phyloP scores from a whole-genome alignment of 2,888 invertebrate species.

The Cyclophora albipunctata region DNA sequence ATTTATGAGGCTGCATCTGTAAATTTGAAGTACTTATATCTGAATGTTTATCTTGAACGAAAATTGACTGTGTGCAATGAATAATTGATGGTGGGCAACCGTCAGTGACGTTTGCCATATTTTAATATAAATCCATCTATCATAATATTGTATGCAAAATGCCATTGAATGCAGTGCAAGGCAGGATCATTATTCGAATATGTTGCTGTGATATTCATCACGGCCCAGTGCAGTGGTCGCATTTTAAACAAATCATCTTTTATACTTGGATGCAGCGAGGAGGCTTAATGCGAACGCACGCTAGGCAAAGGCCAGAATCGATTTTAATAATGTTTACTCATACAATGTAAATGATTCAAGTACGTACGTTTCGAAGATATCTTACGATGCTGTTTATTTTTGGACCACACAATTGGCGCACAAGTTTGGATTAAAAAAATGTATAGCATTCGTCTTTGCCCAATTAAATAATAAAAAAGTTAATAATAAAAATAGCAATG shows the following conservation, averaged over 20 bases:
- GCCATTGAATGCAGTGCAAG: conserved; percentile 73
- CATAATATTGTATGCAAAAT: conserved; percentile 76
- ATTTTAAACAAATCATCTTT: conserved; percentile 75
- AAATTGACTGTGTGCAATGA: conserved; percentile 72
- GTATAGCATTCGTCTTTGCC: too few relatives aligned
- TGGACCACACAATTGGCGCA: too few relatives aligned
- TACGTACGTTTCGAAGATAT: too few relatives aligned
- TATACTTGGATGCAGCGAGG: conserved; percentile 16
- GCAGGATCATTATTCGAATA: conserved; percentile 73
- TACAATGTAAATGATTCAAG: too few relatives aligned
- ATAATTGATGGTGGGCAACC: conserved; percentile 72
- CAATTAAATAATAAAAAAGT: too few relatives aligned
- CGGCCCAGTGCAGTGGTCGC: conserved; percentile 45
- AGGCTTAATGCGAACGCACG: conserved; percentile 31
- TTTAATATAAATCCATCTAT: conserved; percentile 74
- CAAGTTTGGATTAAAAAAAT: too few relatives aligned
- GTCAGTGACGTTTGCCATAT: conserved; percentile 70
- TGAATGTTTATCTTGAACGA: conserved; percentile 55
- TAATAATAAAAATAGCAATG: too few relatives aligned
- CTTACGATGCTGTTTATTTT: too few relatives aligned
- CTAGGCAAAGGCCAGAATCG: conserved; percentile 32
- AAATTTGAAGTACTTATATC: conserved; percentile 56
- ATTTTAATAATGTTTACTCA: conserved; percentile 44
- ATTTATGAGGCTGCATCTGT: conserved; percentile 64
- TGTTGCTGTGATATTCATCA: conserved; percentile 71